phyloP scores from a whole-genome alignment of 2,888 invertebrate genomes.

The Pelosia muscerda region DNA sequence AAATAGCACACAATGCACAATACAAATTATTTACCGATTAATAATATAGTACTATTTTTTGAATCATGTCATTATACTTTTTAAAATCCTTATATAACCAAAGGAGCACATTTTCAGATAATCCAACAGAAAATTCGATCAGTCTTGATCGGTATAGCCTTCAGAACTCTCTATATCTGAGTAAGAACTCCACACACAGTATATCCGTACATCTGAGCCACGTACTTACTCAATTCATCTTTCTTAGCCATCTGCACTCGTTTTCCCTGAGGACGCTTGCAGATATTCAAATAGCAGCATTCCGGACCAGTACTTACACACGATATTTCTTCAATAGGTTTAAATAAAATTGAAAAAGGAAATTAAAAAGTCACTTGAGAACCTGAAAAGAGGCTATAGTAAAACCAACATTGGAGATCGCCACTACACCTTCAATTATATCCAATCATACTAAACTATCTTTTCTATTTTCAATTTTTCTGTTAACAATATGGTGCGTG shows the following conservation, averaged over 20 bases:
- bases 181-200: no score
- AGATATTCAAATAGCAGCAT: slow-evolving; percentile 1
- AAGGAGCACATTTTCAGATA: neutral
- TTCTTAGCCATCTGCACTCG: slow-evolving; percentile 16
- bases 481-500: no score
- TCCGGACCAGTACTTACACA: neutral
- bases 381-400: no score
- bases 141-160: neutral
- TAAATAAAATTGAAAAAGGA: neutral
- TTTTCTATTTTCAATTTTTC: no score
- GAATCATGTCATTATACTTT: neutral
- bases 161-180: neutral
- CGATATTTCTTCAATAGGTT: neutral
- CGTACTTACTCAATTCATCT: slow-evolving; percentile 38
- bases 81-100: neutral
- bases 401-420: no score
- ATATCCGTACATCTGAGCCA: slow-evolving; percentile 18
- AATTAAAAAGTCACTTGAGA: neutral
- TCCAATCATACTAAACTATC: no score
- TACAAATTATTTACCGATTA: neutral
- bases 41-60: neutral
- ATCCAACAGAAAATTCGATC: neutral
- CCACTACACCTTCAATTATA: no score
- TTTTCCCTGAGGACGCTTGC: neutral
- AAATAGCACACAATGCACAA: neutral